A percentile compares a stretch with the other conserved stretches of the same genome.
These are phyloP conservation scores for Ceratina australensis DNA, from an alignment of 1,140 invertebrate species.

Conservation along the genomic window DNA sequence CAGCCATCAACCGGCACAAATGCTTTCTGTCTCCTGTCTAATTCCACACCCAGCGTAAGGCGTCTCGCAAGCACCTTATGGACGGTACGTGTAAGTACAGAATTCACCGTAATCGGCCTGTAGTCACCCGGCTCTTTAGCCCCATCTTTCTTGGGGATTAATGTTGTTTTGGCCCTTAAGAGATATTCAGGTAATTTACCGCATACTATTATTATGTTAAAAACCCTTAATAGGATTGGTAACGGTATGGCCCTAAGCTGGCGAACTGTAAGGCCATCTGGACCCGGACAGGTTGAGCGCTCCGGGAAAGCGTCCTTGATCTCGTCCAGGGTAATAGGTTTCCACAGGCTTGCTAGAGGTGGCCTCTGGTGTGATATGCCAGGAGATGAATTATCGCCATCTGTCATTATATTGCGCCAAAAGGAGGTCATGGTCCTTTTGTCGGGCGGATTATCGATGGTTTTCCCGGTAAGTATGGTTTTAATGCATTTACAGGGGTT, in stretches of 20 bases:
- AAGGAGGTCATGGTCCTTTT: neutral
- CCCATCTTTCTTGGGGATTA: neutral
- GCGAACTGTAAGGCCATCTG: neutral
- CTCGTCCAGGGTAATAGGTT: neutral
- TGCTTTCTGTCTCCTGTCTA: neutral
- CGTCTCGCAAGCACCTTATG: neutral
- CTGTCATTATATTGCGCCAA: neutral
- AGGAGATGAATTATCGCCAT: neutral
- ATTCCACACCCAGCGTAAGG: neutral
- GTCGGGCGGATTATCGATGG: neutral
- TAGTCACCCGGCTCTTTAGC: neutral
- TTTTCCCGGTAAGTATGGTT: neutral
- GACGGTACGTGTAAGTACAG: neutral
- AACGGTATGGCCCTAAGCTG: neutral
- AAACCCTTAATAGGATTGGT: neutral
- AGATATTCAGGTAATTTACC: neutral
- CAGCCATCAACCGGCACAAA: neutral
- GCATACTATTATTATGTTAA: neutral
- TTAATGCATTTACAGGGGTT: neutral
- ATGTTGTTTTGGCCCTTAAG: neutral
- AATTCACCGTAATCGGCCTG: neutral
- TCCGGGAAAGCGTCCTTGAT: neutral
- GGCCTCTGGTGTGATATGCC: neutral
- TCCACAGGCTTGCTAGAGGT: neutral
- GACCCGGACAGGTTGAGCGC: neutral